Evolutionary conservation across 2,113 vertebrate genomes (phyloP).

Genomic region (Sclerurus mexicanus): DNA sequence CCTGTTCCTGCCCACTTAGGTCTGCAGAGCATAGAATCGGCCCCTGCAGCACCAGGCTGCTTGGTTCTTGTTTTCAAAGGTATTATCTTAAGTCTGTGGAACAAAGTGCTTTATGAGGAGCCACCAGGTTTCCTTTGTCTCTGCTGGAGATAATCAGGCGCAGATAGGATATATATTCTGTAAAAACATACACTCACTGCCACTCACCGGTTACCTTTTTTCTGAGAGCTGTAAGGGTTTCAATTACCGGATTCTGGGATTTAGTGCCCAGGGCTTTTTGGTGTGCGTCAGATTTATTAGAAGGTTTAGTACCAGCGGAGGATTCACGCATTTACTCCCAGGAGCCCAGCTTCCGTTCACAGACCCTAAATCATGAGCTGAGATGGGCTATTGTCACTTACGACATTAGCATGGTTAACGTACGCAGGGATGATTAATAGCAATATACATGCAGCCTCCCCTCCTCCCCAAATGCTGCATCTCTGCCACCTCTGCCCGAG

Average conservation of each 20-base stretch:
- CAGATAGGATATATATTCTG: constrained; percentile 46
- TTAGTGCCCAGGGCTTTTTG: constrained; percentile 83
- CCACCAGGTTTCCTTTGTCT: constrained; percentile 50
- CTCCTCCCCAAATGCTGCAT: neutral
- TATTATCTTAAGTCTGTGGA: neutral
- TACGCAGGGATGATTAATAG: constrained; percentile 76
- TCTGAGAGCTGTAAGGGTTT: constrained; percentile 81
- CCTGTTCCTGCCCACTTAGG: neutral
- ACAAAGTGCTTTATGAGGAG: neutral
- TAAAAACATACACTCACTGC: constrained; percentile 56
- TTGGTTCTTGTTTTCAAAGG: neutral
- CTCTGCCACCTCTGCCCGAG: neutral
- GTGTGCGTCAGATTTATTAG: constrained; percentile 82
- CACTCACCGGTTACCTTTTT: constrained; percentile 63
- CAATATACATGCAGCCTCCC: constrained; percentile 48
- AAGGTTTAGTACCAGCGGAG: constrained; percentile 82
- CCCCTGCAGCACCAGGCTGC: neutral
- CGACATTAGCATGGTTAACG: constrained; percentile 82
- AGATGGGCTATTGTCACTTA: constrained; percentile 85
- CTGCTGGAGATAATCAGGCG: constrained; percentile 46
- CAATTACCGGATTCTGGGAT: constrained; percentile 81
- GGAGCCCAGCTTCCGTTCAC: constrained; percentile 81
- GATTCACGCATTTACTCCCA: constrained; percentile 83
- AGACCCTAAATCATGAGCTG: constrained; percentile 81
- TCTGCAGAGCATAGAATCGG: neutral